Evolutionary conservation across 2,888 invertebrate genomes (phyloP).

Genomic region (Stegophylla sp.): DNA sequence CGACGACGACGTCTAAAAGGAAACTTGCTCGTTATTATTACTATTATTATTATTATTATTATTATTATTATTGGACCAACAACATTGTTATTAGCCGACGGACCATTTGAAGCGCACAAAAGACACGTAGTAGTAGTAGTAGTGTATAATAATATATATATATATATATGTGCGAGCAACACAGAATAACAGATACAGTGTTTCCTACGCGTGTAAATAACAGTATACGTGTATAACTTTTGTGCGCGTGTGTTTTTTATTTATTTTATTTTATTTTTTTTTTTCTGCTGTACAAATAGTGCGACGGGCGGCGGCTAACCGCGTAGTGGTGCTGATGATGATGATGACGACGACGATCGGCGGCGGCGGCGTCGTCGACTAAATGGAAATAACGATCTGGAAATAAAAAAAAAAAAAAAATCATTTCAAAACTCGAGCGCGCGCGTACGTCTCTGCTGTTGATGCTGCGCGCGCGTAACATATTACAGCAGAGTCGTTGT

Average conservation of each 20-base stretch:
- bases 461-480: not conserved
- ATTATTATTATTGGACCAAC: slow-evolving; percentile 30
- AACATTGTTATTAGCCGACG: slow-evolving; percentile 41
- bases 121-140: not conserved
- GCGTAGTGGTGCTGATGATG: not conserved
- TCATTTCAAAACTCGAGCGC: slow-evolving; percentile 25
- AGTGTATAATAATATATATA: too few relatives aligned
- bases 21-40: slow-evolving; percentile 42
- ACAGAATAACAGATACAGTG: slow-evolving; percentile 4
- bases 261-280: not conserved
- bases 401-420: slow-evolving; percentile 35
- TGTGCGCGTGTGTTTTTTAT: not conserved
- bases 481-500: too few relatives aligned
- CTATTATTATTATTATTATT: slow-evolving; percentile 23
- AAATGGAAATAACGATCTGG: slow-evolving; percentile 45
- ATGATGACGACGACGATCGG: not conserved
- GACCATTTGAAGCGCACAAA: slow-evolving; percentile 36
- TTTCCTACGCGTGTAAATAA: not conserved
- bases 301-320: not conserved
- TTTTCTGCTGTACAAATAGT: not conserved
- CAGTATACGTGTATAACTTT: not conserved
- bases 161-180: not conserved
- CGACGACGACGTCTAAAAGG: slow-evolving; percentile 38
- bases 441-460: not conserved
- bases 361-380: slow-evolving; percentile 13